Evolutionary conservation across 1,140 invertebrate genomes (phyloP), one percentile per base, ranked within the genome.

Genomic region (Plectrocnemia conspersa): DNA sequence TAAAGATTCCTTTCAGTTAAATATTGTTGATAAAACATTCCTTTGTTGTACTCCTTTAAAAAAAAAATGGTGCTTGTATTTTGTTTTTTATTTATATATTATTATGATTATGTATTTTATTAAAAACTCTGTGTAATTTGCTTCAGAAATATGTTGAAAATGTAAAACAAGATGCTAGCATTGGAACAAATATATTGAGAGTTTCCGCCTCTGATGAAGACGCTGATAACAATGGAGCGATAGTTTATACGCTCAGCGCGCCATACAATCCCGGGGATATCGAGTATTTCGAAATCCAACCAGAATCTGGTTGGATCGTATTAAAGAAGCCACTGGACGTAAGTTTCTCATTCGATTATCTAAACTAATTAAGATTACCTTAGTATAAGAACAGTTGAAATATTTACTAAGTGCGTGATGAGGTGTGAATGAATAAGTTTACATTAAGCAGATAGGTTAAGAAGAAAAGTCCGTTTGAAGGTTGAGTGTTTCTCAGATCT

Each of bases 161-260:
- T 74, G 91, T 96, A 9, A 95, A 95, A 74, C 93, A 96, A 79
- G 93, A 96, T 68, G 93, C 92, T 18, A 93, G 90, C 72, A 92
- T 93, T 61, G 92, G 92, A 33, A 94, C 91, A 23, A 95, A 94
- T 69, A 95, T 96, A 62, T 74, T 96, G 40, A 81, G 92, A 66
- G 91, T 96, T 3, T 95, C 91, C 2, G 93, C 93, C 56, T 93
- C 90, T 27, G 93, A 96, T 67, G 92, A 95, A 72, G 93, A 96
- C 79, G 92, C 92, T 22, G 93, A 95, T 66, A 93, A 94, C 68
- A 95, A 96, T 69, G 92, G 93, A 11, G 89, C 89, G n/a, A 92
- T 92, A 67, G 83, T 90, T n/a, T 93, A 93, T 64, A 91, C 89
- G 21, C 69, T 95, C 38, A 91, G 85, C 60, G 88, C 91, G 6